Evolutionary conservation across 2,888 invertebrate genomes (phyloP).

Genomic region (Anthophora plumipes): DNA sequence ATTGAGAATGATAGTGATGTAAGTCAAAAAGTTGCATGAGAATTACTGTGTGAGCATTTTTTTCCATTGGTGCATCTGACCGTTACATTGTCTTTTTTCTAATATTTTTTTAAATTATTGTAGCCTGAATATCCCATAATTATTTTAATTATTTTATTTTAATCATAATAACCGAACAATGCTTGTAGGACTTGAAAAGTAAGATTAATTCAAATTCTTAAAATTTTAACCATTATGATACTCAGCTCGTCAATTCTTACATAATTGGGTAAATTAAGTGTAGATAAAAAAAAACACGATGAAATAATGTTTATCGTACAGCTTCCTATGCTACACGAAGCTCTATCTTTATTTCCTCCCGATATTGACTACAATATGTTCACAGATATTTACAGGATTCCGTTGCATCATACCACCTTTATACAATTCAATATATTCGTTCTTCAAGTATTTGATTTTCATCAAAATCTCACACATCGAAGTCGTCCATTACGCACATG

Average conservation of each 20-base stretch:
- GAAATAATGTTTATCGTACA: conserved; percentile 48
- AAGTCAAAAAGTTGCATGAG: no score
- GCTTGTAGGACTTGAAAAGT: no score
- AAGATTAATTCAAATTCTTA: no score
- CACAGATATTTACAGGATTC: conserved; percentile 71
- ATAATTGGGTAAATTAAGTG: background rate
- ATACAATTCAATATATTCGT: conserved; percentile 52
- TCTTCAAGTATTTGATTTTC: conserved; percentile 30
- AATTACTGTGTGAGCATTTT: no score
- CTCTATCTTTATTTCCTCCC: conserved; percentile 66
- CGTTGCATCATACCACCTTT: conserved; percentile 50
- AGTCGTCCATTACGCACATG: conserved; percentile 33
- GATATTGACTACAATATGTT: conserved; percentile 68
- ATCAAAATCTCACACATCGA: conserved; percentile 5
- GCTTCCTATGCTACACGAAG: conserved; percentile 64
- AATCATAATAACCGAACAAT: no score
- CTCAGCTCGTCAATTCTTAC: background rate
- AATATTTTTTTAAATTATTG: no score
- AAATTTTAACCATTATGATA: no score
- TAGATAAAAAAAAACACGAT: background rate
- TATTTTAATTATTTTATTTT: no score
- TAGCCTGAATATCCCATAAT: no score
- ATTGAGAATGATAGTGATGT: no score
- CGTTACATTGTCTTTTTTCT: no score
- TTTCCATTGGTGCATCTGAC: no score